phyloP scores from a whole-genome alignment of 2,113 vertebrate genomes.

The Phalacrocorax brasilianus region DNA sequence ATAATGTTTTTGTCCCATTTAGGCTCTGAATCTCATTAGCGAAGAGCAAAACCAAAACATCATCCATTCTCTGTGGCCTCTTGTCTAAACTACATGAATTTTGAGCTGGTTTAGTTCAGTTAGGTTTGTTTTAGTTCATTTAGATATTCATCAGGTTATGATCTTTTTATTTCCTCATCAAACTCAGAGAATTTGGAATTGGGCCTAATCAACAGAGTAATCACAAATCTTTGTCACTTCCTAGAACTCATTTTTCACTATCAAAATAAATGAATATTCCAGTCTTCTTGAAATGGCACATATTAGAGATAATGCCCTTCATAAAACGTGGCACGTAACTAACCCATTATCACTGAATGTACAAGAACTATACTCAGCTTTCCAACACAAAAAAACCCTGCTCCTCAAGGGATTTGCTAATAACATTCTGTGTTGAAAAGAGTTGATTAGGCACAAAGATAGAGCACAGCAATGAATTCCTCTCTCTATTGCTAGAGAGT shows the following conservation, averaged over 20 bases:
- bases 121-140: background rate
- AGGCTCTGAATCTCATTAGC: background rate
- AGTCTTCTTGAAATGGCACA: background rate
- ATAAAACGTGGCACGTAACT: background rate
- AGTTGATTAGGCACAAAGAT: background rate
- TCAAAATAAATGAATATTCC: slow-evolving; percentile 45
- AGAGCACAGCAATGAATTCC: background rate
- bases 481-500: background rate
- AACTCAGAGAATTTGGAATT: background rate
- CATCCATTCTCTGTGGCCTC: background rate
- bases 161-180: background rate
- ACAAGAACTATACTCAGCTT: background rate
- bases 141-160: background rate
- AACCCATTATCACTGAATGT: background rate
- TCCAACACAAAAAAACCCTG: background rate
- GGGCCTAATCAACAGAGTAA: background rate
- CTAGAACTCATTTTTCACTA: slow-evolving; percentile 33
- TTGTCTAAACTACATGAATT: background rate
- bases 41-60: background rate
- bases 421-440: background rate
- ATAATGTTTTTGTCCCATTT: background rate
- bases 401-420: slow-evolving; percentile 4
- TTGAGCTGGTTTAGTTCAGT: background rate
- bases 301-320: slow-evolving; percentile 5
- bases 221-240: background rate